Evolutionary conservation across 2,888 invertebrate species (phyloP), one percentile per base, ranked within the genome.

Genomic region (Polyploca ridens): DNA sequence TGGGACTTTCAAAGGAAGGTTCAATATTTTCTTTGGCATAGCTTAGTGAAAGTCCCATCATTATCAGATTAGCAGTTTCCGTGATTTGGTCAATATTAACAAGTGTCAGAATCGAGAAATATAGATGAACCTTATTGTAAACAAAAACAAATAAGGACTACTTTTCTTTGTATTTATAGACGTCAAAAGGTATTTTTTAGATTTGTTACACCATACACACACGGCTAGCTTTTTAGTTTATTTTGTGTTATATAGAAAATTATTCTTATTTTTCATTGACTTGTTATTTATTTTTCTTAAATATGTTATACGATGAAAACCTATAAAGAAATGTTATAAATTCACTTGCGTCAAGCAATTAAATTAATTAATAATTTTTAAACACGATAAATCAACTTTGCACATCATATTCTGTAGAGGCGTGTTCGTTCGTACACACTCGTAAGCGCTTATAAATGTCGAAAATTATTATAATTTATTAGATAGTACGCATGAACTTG

Each of bases 401-500:
- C 19, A 61, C 19, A 16, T 54, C 10, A 3, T 19, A 19, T 27
- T 61, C 10, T 61, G 61, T 27, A 27, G 27, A 27, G 27, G 8
- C 16, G n/a, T 49, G 49, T 16, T 49, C 49, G 16, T n/a, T n/a
- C n/a, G n/a, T 11, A 27, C 27, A n/a, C 41, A 41, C 41, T 33
- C 33, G 33, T 33, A 33, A 49, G 49, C 46, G 62, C 8, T 54
- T 62, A 33, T 49, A 33, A 62, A 62, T 16, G 62, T 62, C 62
- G 62, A 49, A 16, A 33, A 16, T 54, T 35, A 49, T 54, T 35
- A 49, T 54, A 62, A 62, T 61, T 61, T 41, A 61, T 61, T 41
- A 41, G 19, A 41, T 61, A 19, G 61, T 61, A 19, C 41, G 61
- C 61, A 41, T 61, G 61, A 61, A 61, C 61, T 61, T 61, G 61